phyloP scores from a whole-genome alignment of 2,888 invertebrate genomes.

The Pollenia angustigena region DNA sequence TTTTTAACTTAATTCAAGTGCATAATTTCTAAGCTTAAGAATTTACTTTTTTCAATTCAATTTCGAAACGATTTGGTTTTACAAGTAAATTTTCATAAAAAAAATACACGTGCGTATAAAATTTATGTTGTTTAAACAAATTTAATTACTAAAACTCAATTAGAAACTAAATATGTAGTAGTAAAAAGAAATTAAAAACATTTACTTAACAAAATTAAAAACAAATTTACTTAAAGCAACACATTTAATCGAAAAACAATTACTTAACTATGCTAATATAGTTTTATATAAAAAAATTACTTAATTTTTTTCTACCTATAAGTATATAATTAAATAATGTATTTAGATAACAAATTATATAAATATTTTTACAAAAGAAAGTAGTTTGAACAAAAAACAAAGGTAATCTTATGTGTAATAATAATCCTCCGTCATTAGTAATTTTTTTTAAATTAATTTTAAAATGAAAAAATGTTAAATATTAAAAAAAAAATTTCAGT shows the following conservation, averaged over 20 bases:
- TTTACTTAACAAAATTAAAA: conserved; percentile 25
- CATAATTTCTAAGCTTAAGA: neutral
- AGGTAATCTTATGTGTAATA: conserved; percentile 25
- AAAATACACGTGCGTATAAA: conserved; percentile 10
- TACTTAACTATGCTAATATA: conserved; percentile 4
- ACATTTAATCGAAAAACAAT: neutral
- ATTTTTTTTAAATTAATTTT: conserved; percentile 4
- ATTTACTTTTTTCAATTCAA: no score
- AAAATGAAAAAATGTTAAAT: conserved; percentile 9
- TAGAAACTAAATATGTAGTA: neutral
- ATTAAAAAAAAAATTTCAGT: neutral
- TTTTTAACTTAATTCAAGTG: no score
- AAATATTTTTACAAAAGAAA: conserved; percentile 15
- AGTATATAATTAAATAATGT: conserved; percentile 5
- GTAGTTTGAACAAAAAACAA: conserved; percentile 2
- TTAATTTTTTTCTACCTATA: conserved; percentile 26
- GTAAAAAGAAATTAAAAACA: conserved; percentile 8
- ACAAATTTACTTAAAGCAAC: conserved; percentile 28
- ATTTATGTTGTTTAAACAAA: conserved; percentile 35
- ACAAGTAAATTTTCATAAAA: neutral
- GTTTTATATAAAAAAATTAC: neutral
- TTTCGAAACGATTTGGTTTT: conserved; percentile 15
- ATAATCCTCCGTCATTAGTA: conserved; percentile 20
- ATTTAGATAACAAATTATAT: conserved; percentile 12
- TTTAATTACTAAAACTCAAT: neutral